These are phyloP conservation scores for Larimichthys polyactis DNA, from an alignment of 2,113 vertebrate genomes.

Conservation along the genomic window DNA sequence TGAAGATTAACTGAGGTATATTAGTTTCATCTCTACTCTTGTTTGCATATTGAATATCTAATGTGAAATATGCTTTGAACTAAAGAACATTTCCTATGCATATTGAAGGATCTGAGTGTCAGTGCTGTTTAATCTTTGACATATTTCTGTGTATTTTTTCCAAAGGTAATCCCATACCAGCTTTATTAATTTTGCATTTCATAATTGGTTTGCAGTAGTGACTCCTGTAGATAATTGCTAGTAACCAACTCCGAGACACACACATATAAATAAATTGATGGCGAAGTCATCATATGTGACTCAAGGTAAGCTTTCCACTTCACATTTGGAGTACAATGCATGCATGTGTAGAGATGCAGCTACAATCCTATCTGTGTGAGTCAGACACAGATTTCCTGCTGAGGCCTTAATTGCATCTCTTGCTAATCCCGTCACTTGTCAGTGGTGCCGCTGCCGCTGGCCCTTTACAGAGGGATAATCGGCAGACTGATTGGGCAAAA, in stretches of 20 bases:
- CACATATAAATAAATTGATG: conserved; percentile 57
- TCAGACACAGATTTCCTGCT: conserved; percentile 66
- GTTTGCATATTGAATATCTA: conserved; percentile 61
- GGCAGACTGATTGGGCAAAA: conserved; percentile 68
- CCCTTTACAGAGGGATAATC: conserved; percentile 72
- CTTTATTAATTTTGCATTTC: conserved; percentile 75
- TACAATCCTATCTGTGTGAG: conserved; percentile 70
- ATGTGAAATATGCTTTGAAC: conserved; percentile 62
- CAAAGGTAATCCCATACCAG: conserved; percentile 59
- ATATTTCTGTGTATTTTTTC: conserved; percentile 58
- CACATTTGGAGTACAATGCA: conserved; percentile 48
- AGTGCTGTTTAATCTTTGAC: conserved; percentile 61
- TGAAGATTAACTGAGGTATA: conserved; percentile 26
- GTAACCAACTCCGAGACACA: conserved; percentile 32
- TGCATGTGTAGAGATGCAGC: conserved; percentile 36
- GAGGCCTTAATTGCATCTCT: conserved; percentile 81
- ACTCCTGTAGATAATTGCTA: conserved; percentile 57
- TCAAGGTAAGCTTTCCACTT: conserved; percentile 69
- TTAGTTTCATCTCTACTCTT: conserved; percentile 50
- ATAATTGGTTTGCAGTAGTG: conserved; percentile 69
- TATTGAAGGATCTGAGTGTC: conserved; percentile 52
- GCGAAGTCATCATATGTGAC: conserved; percentile 55
- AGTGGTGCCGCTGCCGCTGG: conserved; percentile 54
- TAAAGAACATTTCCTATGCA: conserved; percentile 20
- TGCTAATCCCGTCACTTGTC: conserved; percentile 74